Base-by-base conservation (phyloP, 2,113 vertebrate genomes). In the Pungitius pungitius region DNA sequence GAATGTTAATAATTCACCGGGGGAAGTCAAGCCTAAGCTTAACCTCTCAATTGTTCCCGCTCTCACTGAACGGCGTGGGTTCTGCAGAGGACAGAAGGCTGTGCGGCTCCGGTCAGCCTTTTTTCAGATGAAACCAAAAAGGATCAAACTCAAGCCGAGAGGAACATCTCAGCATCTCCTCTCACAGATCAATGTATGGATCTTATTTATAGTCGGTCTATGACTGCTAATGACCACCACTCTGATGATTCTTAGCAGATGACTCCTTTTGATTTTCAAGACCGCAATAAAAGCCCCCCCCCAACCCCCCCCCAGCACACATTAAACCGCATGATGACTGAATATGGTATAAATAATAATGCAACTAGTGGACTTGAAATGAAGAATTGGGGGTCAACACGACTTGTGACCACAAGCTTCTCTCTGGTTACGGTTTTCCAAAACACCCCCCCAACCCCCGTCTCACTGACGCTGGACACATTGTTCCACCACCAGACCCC, bases 401-500 rank as follows among this genome's bases (percentile, higher is more conserved):
- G 33, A 59, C 13, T 17, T 43, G 58, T 37, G 6, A 42, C 14
- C 37, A 42, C 58, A 40, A 42, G 42, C 37, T 42, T 61, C 40
- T 11, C 22, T 26, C 33, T 20, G 18, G n/a, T 65, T 15, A 10
- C 51, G 1, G 15, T 40, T 68, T 37, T 13, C 27, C 6, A 22
- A 35, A 8, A 30, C 51, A 42, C 24, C 39, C 43, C 18, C 40
- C 43, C 20, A 18, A 45, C 67, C 1, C 18, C 30, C 11, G 1
- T 13, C 43, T 49, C 33, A 1, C 43, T 35, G 27, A 27, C 61
- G 4, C 24, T 18, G 61, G 39, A n/a, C 8, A 22, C 47, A 52
- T 30, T 24, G 20, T 33, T 9, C 26, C 94, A 93, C 93, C 94
- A 93, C 94, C 94, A 20, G 26, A 27, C 60, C 93, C 91, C 94